A percentile compares a stretch with the other conserved stretches of the same genome.
These are phyloP conservation scores for Malurus leucopterus DNA, from an alignment of 2,797 vertebrate species.

Conservation along the genomic window DNA sequence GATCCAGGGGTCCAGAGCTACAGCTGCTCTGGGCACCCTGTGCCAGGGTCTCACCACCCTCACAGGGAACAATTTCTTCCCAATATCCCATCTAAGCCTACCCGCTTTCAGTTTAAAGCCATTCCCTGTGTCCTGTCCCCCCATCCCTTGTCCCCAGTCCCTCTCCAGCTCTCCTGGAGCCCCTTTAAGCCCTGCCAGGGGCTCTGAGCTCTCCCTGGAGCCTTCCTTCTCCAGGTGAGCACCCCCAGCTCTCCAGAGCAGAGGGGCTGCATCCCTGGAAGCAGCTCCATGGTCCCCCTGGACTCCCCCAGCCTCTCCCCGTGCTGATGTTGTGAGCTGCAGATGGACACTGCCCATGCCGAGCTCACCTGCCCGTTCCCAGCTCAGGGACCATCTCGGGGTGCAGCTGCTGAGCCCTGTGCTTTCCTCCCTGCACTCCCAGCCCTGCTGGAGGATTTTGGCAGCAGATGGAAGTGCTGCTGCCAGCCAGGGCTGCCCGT, in stretches of 20 bases:
- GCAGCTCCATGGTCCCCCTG: background rate
- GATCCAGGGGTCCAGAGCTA: background rate
- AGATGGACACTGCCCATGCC: background rate
- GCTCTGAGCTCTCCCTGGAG: background rate
- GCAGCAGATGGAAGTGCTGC: background rate
- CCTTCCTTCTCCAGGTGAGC: background rate
- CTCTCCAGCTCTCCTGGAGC: background rate
- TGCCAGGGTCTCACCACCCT: fast-evolving
- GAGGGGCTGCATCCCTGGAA: background rate
- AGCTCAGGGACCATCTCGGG: fast-evolving
- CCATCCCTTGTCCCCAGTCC: background rate
- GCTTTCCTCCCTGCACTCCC: background rate
- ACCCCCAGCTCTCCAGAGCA: background rate
- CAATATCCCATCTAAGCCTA: background rate
- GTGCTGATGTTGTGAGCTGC: fast-evolving
- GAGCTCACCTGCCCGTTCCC: background rate
- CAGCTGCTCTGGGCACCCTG: background rate
- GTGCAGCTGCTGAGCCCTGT: background rate
- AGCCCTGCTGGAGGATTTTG: background rate
- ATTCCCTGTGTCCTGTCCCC: background rate
- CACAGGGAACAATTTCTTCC: background rate
- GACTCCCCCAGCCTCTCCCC: background rate
- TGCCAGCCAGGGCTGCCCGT: background rate
- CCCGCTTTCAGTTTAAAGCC: background rate
- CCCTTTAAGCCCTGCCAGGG: fast-evolving